A percentile compares a stretch with the other conserved stretches of the same genome.
phyloP scores from a whole-genome alignment of 2,113 vertebrate species.

The Uropsilus gracilis region DNA sequence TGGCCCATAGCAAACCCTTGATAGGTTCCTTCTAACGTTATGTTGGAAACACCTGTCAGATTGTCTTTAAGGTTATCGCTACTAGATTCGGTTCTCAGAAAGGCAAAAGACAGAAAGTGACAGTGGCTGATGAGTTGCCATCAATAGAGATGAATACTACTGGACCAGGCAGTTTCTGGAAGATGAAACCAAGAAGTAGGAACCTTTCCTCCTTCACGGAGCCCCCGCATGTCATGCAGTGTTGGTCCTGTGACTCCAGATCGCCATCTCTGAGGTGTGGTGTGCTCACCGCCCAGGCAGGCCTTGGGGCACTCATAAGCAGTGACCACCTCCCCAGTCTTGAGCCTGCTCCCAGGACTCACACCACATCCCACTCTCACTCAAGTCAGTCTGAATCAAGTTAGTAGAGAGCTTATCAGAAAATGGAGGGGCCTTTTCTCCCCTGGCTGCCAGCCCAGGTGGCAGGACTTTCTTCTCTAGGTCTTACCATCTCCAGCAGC shows the following conservation, averaged over 20 bases:
- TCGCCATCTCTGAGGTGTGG: not conserved
- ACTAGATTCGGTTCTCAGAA: not conserved
- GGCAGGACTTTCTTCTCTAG: not conserved
- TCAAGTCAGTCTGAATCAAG: not conserved
- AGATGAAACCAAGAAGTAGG: not conserved
- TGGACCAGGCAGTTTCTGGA: not conserved
- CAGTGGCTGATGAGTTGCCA: conserved; percentile 26
- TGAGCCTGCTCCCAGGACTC: not conserved
- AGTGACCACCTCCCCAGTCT: not conserved
- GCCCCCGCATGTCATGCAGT: not conserved
- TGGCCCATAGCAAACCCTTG: not conserved
- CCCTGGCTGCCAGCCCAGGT: not conserved
- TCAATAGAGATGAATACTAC: conserved; percentile 4
- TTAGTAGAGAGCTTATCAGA: not conserved
- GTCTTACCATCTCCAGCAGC: not conserved
- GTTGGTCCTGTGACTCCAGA: not conserved
- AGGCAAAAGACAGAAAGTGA: conserved; percentile 52
- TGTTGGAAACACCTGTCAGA: not conserved
- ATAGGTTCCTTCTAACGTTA: conserved; percentile 33
- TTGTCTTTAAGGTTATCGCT: conserved; percentile 16
- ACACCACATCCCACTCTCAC: not conserved
- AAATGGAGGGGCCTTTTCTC: not conserved
- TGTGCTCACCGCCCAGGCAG: not conserved
- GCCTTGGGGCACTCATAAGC: not conserved
- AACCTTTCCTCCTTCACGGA: not conserved